phyloP scores from a whole-genome alignment of 2,888 invertebrate species.

The Metacarcinus magister region DNA sequence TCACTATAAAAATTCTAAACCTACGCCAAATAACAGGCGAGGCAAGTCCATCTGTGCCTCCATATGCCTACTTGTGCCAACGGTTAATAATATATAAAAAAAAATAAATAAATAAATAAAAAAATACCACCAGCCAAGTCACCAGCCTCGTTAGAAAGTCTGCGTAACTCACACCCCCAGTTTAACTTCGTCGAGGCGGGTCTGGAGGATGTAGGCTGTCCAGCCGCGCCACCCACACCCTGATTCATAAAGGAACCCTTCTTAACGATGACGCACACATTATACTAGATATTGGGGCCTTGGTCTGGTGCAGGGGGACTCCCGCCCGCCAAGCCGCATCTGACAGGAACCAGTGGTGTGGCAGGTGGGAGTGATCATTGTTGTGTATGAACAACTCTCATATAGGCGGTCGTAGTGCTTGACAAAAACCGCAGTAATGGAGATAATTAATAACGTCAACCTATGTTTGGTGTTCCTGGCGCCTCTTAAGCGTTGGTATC shows the following conservation, averaged over 20 bases:
- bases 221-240: neutral
- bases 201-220: neutral
- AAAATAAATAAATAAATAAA: no score
- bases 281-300: neutral
- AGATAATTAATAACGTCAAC: constrained; percentile 7
- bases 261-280: neutral
- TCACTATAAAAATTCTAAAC: no score
- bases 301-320: neutral
- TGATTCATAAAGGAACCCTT: neutral
- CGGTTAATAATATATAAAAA: no score
- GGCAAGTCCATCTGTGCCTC: no score
- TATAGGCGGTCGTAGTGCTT: neutral
- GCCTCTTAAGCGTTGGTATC: neutral
- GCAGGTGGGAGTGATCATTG: neutral
- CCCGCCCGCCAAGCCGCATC: neutral
- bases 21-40: no score
- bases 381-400: neutral
- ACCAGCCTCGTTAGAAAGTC: neutral
- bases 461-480: neutral
- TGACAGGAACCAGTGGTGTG: neutral
- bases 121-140: no score
- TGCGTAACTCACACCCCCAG: neutral
- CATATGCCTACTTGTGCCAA: no score
- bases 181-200: neutral
- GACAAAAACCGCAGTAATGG: neutral